Evolutionary conservation across 2,888 invertebrate species (phyloP).

Genomic region (Heteromurus nitidus): DNA sequence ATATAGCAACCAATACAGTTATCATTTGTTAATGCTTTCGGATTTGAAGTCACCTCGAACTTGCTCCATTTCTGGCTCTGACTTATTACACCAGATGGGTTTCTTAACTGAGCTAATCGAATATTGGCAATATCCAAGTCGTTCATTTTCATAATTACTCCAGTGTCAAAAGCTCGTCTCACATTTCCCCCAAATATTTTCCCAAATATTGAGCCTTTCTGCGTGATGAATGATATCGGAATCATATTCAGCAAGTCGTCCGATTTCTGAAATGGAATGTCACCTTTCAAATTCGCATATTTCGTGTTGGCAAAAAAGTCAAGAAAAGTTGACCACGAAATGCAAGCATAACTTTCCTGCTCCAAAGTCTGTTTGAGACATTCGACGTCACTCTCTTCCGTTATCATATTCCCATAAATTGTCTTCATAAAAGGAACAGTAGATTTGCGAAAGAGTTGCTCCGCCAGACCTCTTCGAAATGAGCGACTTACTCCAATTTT

Average conservation of each 20-base stretch:
- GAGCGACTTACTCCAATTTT: neutral
- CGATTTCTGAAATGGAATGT: neutral
- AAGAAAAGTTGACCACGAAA: neutral
- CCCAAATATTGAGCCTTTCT: neutral
- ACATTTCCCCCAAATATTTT: neutral
- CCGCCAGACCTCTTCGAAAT: neutral
- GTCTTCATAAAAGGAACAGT: neutral
- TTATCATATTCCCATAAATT: neutral
- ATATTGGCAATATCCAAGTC: neutral
- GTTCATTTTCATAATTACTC: neutral
- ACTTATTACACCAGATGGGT: too few species aligned
- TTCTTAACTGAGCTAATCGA: too few species aligned
- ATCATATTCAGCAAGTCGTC: neutral
- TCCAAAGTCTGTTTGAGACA: neutral
- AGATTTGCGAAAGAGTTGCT: neutral
- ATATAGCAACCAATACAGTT: constrained; percentile 39
- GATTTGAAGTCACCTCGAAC: neutral
- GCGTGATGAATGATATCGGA: neutral
- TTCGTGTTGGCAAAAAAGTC: neutral
- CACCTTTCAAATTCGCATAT: neutral
- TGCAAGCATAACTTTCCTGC: neutral
- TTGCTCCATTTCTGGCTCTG: constrained; percentile 13
- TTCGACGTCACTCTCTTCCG: neutral
- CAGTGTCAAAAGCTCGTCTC: neutral
- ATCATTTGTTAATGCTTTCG: constrained; percentile 30